Base-by-base conservation (phyloP, 2,797 vertebrate genomes). In the Trematomus bernacchii region DNA sequence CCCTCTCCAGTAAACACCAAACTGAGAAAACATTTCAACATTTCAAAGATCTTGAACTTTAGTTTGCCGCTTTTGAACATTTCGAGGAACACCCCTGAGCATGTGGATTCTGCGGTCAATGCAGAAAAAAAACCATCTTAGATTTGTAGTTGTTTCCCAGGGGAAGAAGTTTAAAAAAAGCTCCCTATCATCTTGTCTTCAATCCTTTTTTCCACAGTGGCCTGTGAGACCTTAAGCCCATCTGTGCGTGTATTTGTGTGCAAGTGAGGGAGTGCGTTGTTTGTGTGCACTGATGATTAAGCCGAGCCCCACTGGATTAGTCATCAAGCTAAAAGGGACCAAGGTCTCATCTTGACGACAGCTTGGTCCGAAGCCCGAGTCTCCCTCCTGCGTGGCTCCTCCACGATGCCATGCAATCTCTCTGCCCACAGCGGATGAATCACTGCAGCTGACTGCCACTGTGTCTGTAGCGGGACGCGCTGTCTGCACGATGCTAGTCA, bases 261-360 rank as follows among this genome's bases (percentile, higher is more conserved):
- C 52, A 46, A 33, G 23, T 2, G 53, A 47, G 61, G 27, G 55
- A 64, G 77, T 73, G 67, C 66, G 63, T 69, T 66, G 79, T 81
- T 65, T 84, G 81, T 85, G 83, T 77, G 72, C 52, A 54, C 42
- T 71, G 77, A 83, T 90, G 89, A 87, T 90, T 90, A 92, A 88
- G 42, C 70, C 85, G 67, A 89, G 87, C 75, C 89, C 77, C 14
- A 30, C 76, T 86, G 90, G 87, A 93, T 92, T 90, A 91, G 91
- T 92, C 88, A 89, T 91, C 86, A 85, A 83, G 77, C 90, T 93
- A 89, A 93, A 85, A 91, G 79, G 76, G 86, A 86, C 84, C 78
- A 68, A 73, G 72, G 82, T 90, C 86, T 83, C 84, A 89, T 92
- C 83, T 88, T 89, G 88, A 89, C 92, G 88, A 84, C 90, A 91